A percentile compares a stretch with the other conserved stretches of the same genome.
Conservation (phyloP, 2,113 vertebrate species). For the Cavia aperea region DNA sequence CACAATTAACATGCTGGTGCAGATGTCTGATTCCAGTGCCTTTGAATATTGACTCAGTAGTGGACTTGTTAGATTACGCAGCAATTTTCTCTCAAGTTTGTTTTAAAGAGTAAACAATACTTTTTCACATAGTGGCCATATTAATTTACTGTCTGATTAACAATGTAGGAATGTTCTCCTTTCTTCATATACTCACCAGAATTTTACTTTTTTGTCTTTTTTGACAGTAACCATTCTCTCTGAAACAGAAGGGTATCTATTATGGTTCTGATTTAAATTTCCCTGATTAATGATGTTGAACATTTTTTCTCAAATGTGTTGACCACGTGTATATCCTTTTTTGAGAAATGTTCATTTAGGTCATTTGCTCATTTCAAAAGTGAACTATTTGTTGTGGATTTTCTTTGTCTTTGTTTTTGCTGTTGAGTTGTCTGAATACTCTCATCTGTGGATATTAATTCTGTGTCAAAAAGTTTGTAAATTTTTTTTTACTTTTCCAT, state of each 20-base stretch:
- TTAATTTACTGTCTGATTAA: background rate
- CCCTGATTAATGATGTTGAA: background rate
- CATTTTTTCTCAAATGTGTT: background rate
- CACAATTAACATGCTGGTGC: background rate
- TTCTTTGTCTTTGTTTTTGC: background rate
- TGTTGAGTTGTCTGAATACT: background rate
- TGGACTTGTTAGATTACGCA: background rate
- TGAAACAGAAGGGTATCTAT: no score
- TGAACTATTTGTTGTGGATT: background rate
- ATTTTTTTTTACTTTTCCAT: background rate
- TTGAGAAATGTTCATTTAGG: background rate
- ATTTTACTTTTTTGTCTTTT: background rate
- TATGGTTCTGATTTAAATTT: background rate
- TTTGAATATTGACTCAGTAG: no score
- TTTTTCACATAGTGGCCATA: background rate
- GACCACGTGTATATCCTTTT: background rate
- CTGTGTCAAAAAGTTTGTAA: background rate
- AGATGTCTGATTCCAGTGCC: background rate
- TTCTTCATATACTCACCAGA: background rate
- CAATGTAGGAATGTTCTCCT: background rate
- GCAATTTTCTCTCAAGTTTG: background rate
- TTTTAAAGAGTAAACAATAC: background rate
- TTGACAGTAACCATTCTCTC: background rate
- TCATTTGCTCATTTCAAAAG: background rate
- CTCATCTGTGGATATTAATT: background rate